Conservation (phyloP, 2,888 invertebrate species). For the Siphlonurus alternatus region DNA sequence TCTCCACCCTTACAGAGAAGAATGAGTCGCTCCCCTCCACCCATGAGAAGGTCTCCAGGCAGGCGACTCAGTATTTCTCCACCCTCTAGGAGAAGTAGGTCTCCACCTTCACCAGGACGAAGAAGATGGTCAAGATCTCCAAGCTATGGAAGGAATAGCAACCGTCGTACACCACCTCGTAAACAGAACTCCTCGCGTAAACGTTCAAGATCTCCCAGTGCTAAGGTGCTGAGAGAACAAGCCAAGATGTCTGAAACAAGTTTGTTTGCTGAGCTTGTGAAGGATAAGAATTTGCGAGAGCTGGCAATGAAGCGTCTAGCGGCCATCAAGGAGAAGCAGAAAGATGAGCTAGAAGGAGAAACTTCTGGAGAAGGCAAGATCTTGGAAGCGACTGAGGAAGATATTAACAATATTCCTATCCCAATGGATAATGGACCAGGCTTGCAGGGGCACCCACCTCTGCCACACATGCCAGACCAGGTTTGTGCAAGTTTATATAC, state of each 20-base stretch:
- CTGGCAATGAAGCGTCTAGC: constrained; percentile 44
- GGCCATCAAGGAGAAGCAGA: constrained; percentile 48
- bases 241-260: constrained; percentile 80
- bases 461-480: constrained; percentile 15
- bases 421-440: constrained; percentile 4
- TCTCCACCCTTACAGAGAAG: background rate
- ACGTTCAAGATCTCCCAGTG: constrained; percentile 14
- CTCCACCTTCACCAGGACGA: constrained; percentile 1
- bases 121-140: constrained; percentile 8
- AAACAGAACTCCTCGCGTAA: constrained; percentile 19
- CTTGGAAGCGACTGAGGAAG: constrained; percentile 19
- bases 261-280: constrained; percentile 75
- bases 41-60: background rate
- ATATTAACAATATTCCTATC: constrained; percentile 8
- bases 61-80: constrained; percentile 2
- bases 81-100: constrained; percentile 5
- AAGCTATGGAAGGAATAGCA: constrained; percentile 8
- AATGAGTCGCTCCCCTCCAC: constrained; percentile 3
- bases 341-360: constrained; percentile 31
- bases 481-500: background rate
- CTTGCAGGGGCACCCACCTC: constrained; percentile 9
- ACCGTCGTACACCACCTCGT: constrained; percentile 5
- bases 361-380: constrained; percentile 18
- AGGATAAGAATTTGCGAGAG: constrained; percentile 66
- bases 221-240: constrained; percentile 13